Conservation (phyloP, 1,140 invertebrate genomes). For the Glomeris maerens region DNA sequence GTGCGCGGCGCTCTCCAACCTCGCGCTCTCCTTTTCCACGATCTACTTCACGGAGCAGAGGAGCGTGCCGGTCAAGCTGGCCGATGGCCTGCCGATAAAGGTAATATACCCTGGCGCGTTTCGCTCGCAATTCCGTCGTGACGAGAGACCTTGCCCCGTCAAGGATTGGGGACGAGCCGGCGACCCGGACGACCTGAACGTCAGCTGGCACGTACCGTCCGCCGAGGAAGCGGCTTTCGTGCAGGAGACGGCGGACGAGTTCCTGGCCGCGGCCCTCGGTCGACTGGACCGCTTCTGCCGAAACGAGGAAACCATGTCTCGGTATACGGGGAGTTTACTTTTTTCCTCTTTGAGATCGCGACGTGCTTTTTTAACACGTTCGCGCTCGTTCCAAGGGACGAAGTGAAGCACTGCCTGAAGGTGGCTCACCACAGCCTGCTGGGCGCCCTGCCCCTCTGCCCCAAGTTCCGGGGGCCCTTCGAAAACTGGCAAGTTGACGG, state of each 20-base stretch:
- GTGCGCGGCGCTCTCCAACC: conserved; percentile 33
- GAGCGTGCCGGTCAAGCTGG: background rate
- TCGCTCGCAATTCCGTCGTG: background rate
- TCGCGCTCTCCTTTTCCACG: conserved; percentile 42
- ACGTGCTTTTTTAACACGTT: conserved; percentile 7
- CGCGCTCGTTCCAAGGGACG: conserved; percentile 30
- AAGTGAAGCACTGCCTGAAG: conserved; percentile 34
- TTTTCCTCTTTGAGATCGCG: conserved; percentile 4
- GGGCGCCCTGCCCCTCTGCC: conserved; percentile 32
- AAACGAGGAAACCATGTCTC: conserved; percentile 21
- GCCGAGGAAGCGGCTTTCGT: conserved; percentile 49
- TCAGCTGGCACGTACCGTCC: conserved; percentile 62
- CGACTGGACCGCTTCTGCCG: conserved; percentile 37
- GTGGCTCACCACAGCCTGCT: conserved; percentile 37
- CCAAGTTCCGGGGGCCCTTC: too few relatives aligned
- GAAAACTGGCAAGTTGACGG: too few relatives aligned
- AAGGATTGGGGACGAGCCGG: conserved; percentile 68
- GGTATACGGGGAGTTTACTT: conserved; percentile 11
- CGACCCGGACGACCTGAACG: conserved; percentile 45
- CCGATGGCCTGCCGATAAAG: conserved; percentile 46
- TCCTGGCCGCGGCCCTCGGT: conserved; percentile 41
- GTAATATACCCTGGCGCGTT: conserved; percentile 27
- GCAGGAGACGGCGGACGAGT: conserved; percentile 41
- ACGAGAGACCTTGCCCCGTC: too few relatives aligned
- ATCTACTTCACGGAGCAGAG: conserved; percentile 48